Base-by-base conservation (phyloP, 1,140 invertebrate genomes). In the Cephus cinctus region DNA sequence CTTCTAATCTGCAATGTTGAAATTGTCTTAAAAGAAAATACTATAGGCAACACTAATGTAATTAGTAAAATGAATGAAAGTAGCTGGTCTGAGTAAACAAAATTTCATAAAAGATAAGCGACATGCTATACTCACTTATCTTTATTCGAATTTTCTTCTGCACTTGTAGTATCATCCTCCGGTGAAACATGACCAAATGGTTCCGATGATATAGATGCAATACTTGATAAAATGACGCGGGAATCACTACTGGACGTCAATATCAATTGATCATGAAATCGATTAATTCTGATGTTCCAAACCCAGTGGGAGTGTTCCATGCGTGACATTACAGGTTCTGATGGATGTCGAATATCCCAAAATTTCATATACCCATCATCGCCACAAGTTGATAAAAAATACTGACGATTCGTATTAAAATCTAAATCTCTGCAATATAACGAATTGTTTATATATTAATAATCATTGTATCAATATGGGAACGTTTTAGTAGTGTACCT, bases 221-320 rank as follows among this genome's bases (percentile, higher is more conserved):
- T 83, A 64, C 90, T 90, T 3, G 86, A 89, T 22, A 98, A 77
- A 58, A 96, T 81, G 0, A 98, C 95, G 57, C 92, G 78, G 12
- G 91, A 92, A 75, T 99, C 96, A 63, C 93, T 96, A 61, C 94
- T 96, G 19, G 93, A 91, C 4, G 94, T 92, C 41, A 98, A 73
- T n/a, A 99, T 76, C 12, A 99, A 76, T 75, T 98, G 95, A 73
- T 99, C 96, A 74, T 98, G 96, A 69, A 95, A 97, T 54, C 87
- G 88, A 78, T 99, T 98, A 63, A 94, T 98, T 32, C 90, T 81
- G 1, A 96, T 90, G 42, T 83, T 87, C 94, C 94, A 98, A 11
- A 97, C 86, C 96, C 96, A 98, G 74, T 98, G 96, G 0, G 94
- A 94, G 77, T 98, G 96, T 77, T 96, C 91, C 57, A 84, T 85